Conservation (phyloP, 64 coral and sea anemone genomes). For the Montipora efflorescens region DNA sequence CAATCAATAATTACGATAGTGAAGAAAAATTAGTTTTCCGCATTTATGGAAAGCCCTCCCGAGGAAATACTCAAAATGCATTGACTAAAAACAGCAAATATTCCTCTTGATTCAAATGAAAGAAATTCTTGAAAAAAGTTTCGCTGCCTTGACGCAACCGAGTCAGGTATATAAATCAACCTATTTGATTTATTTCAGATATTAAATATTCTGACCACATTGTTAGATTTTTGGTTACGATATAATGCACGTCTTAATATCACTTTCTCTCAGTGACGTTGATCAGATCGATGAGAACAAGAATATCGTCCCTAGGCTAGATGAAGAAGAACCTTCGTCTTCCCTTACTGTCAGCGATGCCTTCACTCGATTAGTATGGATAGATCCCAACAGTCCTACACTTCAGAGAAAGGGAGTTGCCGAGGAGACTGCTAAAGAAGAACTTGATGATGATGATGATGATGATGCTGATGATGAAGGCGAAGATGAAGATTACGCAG, state of each 20-base stretch:
- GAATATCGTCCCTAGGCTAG: conserved; percentile 36
- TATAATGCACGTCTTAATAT: not conserved
- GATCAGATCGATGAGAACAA: conserved; percentile 50
- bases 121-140: no score
- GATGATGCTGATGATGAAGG: conserved; percentile 65
- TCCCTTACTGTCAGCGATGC: conserved; percentile 2
- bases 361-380: conserved; percentile 40
- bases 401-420: conserved; percentile 69
- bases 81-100: no score
- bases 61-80: no score
- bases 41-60: no score
- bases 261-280: conserved; percentile 23
- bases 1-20: no score
- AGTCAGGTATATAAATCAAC: not conserved
- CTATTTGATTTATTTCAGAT: not conserved
- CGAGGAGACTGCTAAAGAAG: conserved; percentile 12
- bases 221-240: not conserved
- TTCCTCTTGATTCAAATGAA: no score
- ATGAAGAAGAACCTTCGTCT: not conserved
- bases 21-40: no score
- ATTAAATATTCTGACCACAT: not conserved
- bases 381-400: conserved; percentile 47
- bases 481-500: conserved; percentile 57
- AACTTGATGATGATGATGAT: conserved; percentile 35
- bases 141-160: no score